phyloP scores from a whole-genome alignment of 2,888 invertebrate genomes.

The Plebejus argus region DNA sequence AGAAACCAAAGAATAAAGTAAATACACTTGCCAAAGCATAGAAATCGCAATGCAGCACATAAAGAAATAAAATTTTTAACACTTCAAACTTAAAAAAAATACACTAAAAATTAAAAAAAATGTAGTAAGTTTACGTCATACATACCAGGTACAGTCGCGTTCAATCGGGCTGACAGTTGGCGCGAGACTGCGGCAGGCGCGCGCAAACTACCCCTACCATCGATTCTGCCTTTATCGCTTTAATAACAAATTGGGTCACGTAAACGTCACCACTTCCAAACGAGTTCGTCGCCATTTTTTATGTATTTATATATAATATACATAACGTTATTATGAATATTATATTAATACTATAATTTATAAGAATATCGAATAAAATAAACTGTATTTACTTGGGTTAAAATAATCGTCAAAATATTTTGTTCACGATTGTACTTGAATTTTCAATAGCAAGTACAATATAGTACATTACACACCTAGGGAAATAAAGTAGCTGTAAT shows the following conservation, averaged over 20 bases:
- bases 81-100: background rate
- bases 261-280: slow-evolving; percentile 17
- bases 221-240: slow-evolving; percentile 60
- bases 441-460: too few relatives aligned
- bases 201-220: slow-evolving; percentile 58
- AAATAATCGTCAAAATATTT: background rate
- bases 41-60: background rate
- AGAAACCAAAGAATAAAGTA: background rate
- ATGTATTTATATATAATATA: background rate
- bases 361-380: background rate
- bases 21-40: background rate
- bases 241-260: slow-evolving; percentile 54
- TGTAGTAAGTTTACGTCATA: slow-evolving; percentile 8
- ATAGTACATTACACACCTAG: too few relatives aligned
- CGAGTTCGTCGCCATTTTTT: slow-evolving; percentile 19
- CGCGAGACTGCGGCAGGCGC: slow-evolving; percentile 50
- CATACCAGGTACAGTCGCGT: slow-evolving; percentile 29
- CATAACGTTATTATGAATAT: background rate
- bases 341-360: background rate
- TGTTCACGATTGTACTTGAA: background rate
- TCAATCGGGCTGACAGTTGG: background rate
- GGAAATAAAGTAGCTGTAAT: too few relatives aligned
- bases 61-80: background rate
- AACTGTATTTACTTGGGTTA: background rate
- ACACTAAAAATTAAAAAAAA: background rate